Base-by-base conservation (phyloP, 1,140 invertebrate species). In the Drosophila ercepeae region DNA sequence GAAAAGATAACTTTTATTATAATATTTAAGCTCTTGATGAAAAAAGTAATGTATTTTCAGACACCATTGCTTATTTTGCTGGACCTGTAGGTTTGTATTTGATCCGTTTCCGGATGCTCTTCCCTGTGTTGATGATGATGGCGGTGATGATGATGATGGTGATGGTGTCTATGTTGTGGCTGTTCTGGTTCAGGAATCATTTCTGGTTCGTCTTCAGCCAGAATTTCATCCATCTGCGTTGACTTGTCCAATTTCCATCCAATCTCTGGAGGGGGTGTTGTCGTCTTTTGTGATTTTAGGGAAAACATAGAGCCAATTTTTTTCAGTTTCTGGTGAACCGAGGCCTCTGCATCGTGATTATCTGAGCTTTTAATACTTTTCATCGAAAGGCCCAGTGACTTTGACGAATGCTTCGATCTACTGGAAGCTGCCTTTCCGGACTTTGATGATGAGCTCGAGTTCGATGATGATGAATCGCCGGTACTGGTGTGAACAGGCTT, bases 221-320 rank as follows among this genome's bases (percentile, higher is more conserved):
- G 42, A 25, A 34, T 50, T 3, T 57, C 60, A 49, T 60, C 63
- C 45, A 82, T 89, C 55, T 88, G 83, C 1, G 83, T 88, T 4
- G 70, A 54, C 39, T 82, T 82, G 50, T 88, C 78, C 21, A 65
- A 9, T 59, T 82, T 88, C 78, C 82, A 82, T 14, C 25, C 68
- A 16, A 78, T 72, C 32, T 64, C 61, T 1, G 42, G 46, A 1
- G 70, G 67, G 0, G 86, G 68, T 13, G 76, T 63, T n/a, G 32
- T 11, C 1, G 77, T 59, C 36, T 63, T 82, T 1, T 69, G 67
- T 0, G 86, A 89, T 27, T 90, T 91, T 0, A 91, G 5, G 0
- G 89, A 91, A 16, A 90, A 91, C 75, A 91, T 77, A 1, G 89
- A 91, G 5, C 86, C 88, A 8, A 91, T 91, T 50, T 90, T 91